Evolutionary conservation across 2,113 vertebrate species (phyloP).

Genomic region (Loxodonta africana): DNA sequence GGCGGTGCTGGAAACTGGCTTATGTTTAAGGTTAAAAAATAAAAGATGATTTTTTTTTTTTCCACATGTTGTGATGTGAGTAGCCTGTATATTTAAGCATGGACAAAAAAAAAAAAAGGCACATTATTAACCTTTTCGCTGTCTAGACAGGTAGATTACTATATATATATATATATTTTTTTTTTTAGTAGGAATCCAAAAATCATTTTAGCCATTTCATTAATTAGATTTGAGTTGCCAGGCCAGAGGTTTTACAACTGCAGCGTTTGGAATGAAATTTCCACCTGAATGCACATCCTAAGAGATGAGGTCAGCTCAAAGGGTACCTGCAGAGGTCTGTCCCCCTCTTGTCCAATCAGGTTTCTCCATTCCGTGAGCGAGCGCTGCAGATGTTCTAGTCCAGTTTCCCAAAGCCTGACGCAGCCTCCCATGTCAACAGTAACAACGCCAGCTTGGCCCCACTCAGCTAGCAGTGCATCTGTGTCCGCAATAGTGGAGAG

Average conservation of each 20-base stretch:
- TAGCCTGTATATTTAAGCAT: not conserved
- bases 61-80: not conserved
- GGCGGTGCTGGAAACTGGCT: not conserved
- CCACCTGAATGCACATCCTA: not conserved
- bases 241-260: not conserved
- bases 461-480: slow-evolving; percentile 91
- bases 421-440: slow-evolving; percentile 96
- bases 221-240: not conserved
- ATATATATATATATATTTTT: not conserved
- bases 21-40: not conserved
- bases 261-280: not conserved
- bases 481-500: slow-evolving; percentile 94
- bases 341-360: slow-evolving; percentile 95
- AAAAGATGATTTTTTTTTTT: not conserved
- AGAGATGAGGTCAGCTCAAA: not conserved
- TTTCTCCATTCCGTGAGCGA: slow-evolving; percentile 97
- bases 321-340: slow-evolving; percentile 93
- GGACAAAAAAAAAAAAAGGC: not conserved
- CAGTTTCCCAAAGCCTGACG: slow-evolving; percentile 96
- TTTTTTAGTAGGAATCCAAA: not conserved
- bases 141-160: not conserved
- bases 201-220: not conserved
- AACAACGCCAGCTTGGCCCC: slow-evolving; percentile 92
- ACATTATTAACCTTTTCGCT: not conserved
- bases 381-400: slow-evolving; percentile 92